Conservation (phyloP, 2,113 vertebrate genomes). For the Nestor notabilis region DNA sequence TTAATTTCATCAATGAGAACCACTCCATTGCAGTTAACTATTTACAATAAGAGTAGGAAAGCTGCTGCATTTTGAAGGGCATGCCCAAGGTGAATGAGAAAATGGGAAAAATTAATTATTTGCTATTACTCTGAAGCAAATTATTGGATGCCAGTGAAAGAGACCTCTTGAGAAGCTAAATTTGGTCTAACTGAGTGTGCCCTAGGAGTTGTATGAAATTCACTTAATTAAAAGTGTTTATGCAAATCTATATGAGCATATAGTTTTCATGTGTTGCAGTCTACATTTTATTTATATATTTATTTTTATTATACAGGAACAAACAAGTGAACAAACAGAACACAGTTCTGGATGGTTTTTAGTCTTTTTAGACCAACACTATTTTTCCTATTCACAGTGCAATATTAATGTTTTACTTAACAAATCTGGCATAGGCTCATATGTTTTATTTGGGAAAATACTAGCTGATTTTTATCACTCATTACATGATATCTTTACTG, state of each 20-base stretch:
- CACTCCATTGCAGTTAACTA: background rate
- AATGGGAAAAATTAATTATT: background rate
- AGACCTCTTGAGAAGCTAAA: constrained; percentile 13
- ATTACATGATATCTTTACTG: background rate
- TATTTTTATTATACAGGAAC: background rate
- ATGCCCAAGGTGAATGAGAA: background rate
- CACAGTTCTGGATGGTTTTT: background rate
- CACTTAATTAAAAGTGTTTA: constrained; percentile 1
- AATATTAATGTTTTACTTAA: background rate
- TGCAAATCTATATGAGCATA: background rate
- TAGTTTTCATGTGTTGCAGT: background rate
- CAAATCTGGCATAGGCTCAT: background rate
- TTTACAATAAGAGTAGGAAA: background rate
- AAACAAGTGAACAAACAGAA: background rate
- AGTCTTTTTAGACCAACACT: background rate
- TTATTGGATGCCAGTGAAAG: background rate
- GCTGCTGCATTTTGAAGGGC: background rate
- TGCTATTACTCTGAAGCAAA: background rate
- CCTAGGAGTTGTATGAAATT: background rate
- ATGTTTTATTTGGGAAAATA: background rate
- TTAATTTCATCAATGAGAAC: background rate
- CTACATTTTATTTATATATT: background rate
- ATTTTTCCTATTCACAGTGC: background rate
- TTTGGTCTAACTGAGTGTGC: background rate
- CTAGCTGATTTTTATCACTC: background rate